These are phyloP conservation scores for Heteromyza rotundicornis DNA, from an alignment of 2,888 invertebrate genomes.

Conservation along the genomic window DNA sequence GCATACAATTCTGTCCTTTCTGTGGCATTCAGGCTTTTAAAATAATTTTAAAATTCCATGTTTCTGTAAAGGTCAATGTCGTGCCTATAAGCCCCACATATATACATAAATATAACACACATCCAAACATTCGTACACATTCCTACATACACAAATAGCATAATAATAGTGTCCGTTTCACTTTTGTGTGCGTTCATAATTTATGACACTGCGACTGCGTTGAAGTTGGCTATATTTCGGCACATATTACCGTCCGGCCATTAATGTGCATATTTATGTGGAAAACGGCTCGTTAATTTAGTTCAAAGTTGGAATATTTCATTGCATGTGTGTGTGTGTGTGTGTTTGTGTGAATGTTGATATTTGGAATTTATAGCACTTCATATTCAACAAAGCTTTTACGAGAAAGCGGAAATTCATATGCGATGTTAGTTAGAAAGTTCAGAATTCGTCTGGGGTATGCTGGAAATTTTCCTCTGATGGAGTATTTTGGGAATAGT, in stretches of 20 bases:
- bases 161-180: background rate
- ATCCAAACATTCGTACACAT: background rate
- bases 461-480: too few species aligned
- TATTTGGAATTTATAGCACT: background rate
- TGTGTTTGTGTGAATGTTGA: background rate
- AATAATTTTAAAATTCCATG: background rate
- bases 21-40: too few species aligned
- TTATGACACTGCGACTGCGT: background rate
- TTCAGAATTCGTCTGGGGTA: too few species aligned
- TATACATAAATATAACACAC: background rate
- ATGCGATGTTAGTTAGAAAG: too few species aligned
- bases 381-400: too few species aligned
- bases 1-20: too few species aligned
- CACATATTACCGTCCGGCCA: background rate
- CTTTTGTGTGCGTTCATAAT: background rate
- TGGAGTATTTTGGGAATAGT: too few species aligned
- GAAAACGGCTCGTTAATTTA: background rate
- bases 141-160: background rate
- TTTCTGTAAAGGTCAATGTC: background rate
- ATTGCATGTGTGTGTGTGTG: background rate
- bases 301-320: background rate
- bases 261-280: background rate
- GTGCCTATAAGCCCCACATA: background rate
- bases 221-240: background rate
- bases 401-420: too few species aligned